Conservation (phyloP, 2,113 vertebrate genomes). For the Petrocephalus zakoni region DNA sequence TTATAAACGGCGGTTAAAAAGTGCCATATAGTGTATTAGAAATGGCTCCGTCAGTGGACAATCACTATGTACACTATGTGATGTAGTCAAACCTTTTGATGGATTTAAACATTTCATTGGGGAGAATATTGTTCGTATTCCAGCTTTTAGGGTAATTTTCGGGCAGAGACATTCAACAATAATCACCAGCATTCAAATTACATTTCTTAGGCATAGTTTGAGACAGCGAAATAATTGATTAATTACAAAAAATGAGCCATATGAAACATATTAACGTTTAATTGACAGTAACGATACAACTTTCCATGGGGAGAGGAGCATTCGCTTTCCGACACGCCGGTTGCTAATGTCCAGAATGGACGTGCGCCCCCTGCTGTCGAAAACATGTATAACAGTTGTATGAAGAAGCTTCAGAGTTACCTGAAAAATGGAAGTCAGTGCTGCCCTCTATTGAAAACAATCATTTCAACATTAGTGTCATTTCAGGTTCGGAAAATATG, state of each 20-base stretch:
- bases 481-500: neutral
- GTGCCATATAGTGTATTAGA: conserved; percentile 5
- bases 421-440: too few relatives aligned
- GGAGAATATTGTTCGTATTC: neutral
- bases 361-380: conserved; percentile 1
- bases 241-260: neutral
- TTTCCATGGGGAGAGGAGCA: neutral
- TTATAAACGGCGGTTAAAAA: neutral
- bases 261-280: neutral
- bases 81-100: neutral
- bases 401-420: neutral
- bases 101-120: neutral
- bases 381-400: neutral
- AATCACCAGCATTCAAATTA: neutral
- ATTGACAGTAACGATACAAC: neutral
- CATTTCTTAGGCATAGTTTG: neutral
- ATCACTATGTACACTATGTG: neutral
- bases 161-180: neutral
- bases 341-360: neutral
- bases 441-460: too few relatives aligned
- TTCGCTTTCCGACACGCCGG: neutral
- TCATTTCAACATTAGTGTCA: neutral
- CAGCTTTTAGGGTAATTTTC: neutral
- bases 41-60: neutral
- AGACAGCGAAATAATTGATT: neutral